phyloP scores from a whole-genome alignment of 2,113 vertebrate species.

The Lynx canadensis region DNA sequence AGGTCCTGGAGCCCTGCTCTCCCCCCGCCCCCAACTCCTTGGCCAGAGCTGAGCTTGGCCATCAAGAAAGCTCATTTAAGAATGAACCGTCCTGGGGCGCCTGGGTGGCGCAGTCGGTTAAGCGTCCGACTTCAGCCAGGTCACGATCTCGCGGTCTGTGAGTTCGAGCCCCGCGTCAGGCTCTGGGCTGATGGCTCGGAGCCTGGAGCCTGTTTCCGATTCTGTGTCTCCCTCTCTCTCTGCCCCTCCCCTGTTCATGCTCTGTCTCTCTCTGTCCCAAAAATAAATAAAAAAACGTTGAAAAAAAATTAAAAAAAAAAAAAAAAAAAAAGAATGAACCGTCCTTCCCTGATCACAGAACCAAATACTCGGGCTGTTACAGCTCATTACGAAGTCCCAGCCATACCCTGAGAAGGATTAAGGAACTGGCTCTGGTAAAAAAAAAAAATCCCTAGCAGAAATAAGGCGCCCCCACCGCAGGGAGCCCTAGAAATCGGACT shows the following conservation, averaged over 20 bases:
- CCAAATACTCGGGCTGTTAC: conserved; percentile 5
- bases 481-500: conserved; percentile 35
- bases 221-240: no score
- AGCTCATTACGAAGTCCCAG: conserved; percentile 63
- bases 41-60: not conserved
- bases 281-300: no score
- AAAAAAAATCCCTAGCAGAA: conserved; percentile 48
- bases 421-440: not conserved
- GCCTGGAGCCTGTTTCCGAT: no score
- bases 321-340: conserved; percentile 35
- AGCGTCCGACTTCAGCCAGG: no score
- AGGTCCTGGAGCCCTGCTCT: not conserved
- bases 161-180: no score
- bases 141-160: no score
- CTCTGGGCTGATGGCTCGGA: no score
- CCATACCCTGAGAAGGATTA: conserved; percentile 52
- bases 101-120: no score
- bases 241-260: no score
- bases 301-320: no score
- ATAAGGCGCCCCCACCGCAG: not conserved
- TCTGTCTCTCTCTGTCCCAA: no score
- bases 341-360: conserved; percentile 49
- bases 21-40: no score
- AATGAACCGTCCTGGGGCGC: conserved; percentile 48
- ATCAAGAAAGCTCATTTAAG: not conserved